phyloP scores from a whole-genome alignment of 2,888 invertebrate genomes.

The Polydesmus complanatus region DNA sequence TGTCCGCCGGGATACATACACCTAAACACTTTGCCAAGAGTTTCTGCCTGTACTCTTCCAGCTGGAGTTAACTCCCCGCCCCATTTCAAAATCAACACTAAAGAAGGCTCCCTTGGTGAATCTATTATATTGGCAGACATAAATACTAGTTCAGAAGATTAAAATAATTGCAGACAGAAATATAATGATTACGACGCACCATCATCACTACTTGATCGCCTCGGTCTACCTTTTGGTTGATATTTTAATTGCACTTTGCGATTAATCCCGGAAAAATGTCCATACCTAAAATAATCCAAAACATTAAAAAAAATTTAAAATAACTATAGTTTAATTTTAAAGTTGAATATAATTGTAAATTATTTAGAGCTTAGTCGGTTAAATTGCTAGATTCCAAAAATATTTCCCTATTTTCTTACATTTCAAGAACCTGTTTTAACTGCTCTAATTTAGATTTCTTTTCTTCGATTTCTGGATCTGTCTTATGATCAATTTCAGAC shows the following conservation, averaged over 20 bases:
- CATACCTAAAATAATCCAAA: constrained; percentile 56
- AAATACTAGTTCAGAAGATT: too few species aligned
- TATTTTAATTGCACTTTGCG: constrained; percentile 99
- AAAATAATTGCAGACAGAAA: background rate
- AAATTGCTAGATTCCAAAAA: too few species aligned
- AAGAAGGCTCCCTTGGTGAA: constrained; percentile 74
- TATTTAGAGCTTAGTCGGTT: too few species aligned
- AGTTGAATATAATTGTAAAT: too few species aligned
- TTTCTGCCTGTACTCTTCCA: constrained; percentile 93
- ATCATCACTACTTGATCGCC: constrained; percentile 86
- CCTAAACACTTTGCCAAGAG: constrained; percentile 91
- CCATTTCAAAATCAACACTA: constrained; percentile 97
- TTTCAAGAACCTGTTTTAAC: constrained; percentile 95
- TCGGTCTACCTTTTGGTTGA: constrained; percentile 82
- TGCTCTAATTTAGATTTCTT: constrained; percentile 95
- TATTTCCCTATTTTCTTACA: constrained; percentile 55
- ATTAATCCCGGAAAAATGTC: constrained; percentile 98
- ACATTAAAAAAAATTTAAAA: constrained; percentile 10
- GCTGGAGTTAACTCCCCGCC: constrained; percentile 98
- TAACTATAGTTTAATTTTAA: too few species aligned
- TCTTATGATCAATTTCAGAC: constrained; percentile 73
- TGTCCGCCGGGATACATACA: constrained; percentile 99
- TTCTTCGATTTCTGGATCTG: constrained; percentile 86
- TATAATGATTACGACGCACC: constrained; percentile 28
- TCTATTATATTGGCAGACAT: too few species aligned